phyloP scores from a whole-genome alignment of 2,888 invertebrate species.

The Amblyjoppa proteus region DNA sequence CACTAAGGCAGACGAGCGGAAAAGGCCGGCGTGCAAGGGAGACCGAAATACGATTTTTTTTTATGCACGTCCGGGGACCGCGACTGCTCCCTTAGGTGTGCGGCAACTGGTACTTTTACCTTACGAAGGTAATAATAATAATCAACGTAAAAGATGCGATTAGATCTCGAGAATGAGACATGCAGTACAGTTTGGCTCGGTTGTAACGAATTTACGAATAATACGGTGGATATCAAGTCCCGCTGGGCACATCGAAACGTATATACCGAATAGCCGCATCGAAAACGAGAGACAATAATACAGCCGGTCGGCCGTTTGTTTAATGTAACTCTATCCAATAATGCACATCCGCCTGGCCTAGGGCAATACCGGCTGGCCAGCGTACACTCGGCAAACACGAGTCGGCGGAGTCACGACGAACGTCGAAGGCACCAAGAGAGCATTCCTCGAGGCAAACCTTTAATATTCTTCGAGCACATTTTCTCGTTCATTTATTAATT shows the following conservation, averaged over 20 bases:
- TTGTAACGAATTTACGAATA: constrained; percentile 14
- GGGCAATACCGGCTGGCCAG: constrained; percentile 73
- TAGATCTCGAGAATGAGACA: background rate
- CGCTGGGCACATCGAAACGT: constrained; percentile 54
- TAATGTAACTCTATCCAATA: constrained; percentile 84
- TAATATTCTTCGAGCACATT: background rate
- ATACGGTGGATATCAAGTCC: constrained; percentile 36
- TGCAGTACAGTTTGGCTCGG: background rate
- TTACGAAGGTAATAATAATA: background rate
- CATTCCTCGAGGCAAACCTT: constrained; percentile 66
- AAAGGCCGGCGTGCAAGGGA: too few relatives aligned
- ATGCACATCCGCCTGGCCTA: constrained; percentile 82
- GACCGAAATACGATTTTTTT: too few relatives aligned
- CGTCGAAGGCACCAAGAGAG: constrained; percentile 11
- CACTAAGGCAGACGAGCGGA: too few relatives aligned
- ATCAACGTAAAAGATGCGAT: constrained; percentile 2
- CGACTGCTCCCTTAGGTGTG: too few relatives aligned
- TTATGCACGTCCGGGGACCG: too few relatives aligned
- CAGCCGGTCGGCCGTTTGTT: constrained; percentile 76
- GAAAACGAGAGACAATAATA: constrained; percentile 59
- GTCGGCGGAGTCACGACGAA: constrained; percentile 12
- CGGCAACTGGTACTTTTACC: too few relatives aligned
- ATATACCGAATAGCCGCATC: constrained; percentile 61
- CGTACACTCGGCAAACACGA: constrained; percentile 55
- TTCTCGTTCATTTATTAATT: background rate